A percentile compares a stretch with the other conserved stretches of the same genome.
phyloP scores from a whole-genome alignment of 92 coral and sea anemone genomes.

The Epizoanthus ramosus region DNA sequence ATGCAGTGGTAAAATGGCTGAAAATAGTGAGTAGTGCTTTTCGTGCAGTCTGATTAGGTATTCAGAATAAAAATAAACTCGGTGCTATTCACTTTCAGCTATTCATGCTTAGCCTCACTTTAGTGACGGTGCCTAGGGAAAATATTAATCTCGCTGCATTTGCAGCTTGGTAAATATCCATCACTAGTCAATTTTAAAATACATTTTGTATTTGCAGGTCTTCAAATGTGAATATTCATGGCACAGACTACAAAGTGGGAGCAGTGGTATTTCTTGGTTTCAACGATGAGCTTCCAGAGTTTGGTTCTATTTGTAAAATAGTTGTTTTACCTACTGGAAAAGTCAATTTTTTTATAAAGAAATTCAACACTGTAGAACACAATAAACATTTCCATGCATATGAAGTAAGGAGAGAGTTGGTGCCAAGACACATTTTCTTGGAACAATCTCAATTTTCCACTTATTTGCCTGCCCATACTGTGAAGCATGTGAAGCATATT shows the following conservation, averaged over 20 bases:
- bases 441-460: slow-evolving; percentile 12
- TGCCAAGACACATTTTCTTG: slow-evolving; percentile 12
- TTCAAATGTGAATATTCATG: slow-evolving; percentile 35
- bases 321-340: slow-evolving; percentile 6
- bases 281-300: slow-evolving; percentile 27
- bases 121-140: too few relatives aligned
- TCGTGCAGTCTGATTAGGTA: too few relatives aligned
- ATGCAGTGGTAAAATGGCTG: too few relatives aligned
- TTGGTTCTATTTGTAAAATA: slow-evolving; percentile 48
- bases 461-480: slow-evolving; percentile 48
- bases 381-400: slow-evolving; percentile 43
- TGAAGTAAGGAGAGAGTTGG: slow-evolving; percentile 9
- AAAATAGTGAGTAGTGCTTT: too few relatives aligned
- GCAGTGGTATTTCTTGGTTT: slow-evolving; percentile 34
- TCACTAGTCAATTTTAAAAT: too few relatives aligned
- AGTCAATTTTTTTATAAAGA: slow-evolving; percentile 38
- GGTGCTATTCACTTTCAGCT: too few relatives aligned
- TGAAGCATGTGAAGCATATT: too few relatives aligned
- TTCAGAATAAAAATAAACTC: too few relatives aligned
- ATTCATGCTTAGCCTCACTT: too few relatives aligned
- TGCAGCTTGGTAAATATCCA: too few relatives aligned
- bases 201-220: slow-evolving; percentile 10
- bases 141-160: too few relatives aligned
- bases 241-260: slow-evolving; percentile 54
- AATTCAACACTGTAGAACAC: slow-evolving; percentile 19